Conservation (phyloP, 2,797 vertebrate species). For the Neosilurus hyrtlii region DNA sequence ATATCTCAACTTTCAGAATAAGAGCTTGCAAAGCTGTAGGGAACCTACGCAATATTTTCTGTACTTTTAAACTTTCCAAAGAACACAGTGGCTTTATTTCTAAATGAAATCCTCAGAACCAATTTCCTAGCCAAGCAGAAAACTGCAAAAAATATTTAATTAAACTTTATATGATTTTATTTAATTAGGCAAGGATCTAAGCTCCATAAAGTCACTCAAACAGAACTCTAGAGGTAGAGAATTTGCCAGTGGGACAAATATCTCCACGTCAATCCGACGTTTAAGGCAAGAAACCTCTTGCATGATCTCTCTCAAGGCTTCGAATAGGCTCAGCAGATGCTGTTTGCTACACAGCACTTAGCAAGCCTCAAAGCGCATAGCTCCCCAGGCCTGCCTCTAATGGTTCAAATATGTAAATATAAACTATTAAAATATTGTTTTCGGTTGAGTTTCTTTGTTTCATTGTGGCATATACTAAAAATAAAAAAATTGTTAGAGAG, state of each 20-base stretch:
- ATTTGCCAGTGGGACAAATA: neutral
- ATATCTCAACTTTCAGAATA: neutral
- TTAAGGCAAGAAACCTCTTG: neutral
- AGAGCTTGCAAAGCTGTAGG: neutral
- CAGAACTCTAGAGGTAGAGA: neutral
- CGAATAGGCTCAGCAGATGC: too few species aligned
- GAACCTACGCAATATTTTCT: neutral
- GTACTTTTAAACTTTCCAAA: neutral
- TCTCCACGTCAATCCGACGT: neutral
- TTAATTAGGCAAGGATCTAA: neutral
- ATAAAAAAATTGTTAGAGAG: too few species aligned
- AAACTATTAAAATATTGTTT: too few species aligned
- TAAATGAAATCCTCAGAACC: neutral
- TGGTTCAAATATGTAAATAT: too few species aligned
- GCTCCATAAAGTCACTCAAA: neutral
- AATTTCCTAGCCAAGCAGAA: neutral
- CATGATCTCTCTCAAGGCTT: neutral
- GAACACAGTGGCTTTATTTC: neutral
- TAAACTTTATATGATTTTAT: too few species aligned
- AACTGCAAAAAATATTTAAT: neutral
- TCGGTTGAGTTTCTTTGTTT: too few species aligned
- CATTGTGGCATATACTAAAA: too few species aligned
- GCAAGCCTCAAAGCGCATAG: too few species aligned
- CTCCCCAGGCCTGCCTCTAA: too few species aligned
- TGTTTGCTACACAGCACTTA: too few species aligned